phyloP scores from a whole-genome alignment of 2,113 vertebrate genomes.

The Bos indicus region DNA sequence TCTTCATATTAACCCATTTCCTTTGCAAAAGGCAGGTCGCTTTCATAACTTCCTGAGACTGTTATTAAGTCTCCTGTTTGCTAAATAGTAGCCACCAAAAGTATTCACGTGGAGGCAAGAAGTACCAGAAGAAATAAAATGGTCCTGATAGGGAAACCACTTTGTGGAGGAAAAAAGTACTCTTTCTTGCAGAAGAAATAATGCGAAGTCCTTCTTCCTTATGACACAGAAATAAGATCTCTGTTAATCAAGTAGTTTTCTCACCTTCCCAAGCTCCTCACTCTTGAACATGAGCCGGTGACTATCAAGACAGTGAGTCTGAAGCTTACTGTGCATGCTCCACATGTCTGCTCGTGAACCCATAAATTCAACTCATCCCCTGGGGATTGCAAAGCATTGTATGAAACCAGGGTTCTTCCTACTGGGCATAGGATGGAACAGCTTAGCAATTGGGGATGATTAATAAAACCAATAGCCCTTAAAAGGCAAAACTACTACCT shows the following conservation, averaged over 20 bases:
- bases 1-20: not conserved
- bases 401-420: not conserved
- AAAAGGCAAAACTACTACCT: not conserved
- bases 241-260: not conserved
- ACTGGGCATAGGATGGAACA: no score
- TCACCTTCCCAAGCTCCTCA: not conserved
- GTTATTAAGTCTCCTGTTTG: not conserved
- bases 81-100: not conserved
- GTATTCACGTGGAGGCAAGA: not conserved
- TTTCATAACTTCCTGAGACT: not conserved
- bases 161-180: not conserved
- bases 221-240: not conserved
- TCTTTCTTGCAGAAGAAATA: not conserved
- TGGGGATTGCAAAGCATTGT: not conserved
- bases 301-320: no score
- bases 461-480: not conserved
- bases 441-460: not conserved
- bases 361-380: no score
- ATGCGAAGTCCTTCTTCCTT: not conserved
- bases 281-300: not conserved
- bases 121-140: not conserved
- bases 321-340: fast-evolving
- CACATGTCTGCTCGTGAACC: fast-evolving
- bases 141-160: not conserved
- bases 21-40: not conserved